Conservation (phyloP, 2,113 vertebrate species). For the Ibidorhyncha struthersii region DNA sequence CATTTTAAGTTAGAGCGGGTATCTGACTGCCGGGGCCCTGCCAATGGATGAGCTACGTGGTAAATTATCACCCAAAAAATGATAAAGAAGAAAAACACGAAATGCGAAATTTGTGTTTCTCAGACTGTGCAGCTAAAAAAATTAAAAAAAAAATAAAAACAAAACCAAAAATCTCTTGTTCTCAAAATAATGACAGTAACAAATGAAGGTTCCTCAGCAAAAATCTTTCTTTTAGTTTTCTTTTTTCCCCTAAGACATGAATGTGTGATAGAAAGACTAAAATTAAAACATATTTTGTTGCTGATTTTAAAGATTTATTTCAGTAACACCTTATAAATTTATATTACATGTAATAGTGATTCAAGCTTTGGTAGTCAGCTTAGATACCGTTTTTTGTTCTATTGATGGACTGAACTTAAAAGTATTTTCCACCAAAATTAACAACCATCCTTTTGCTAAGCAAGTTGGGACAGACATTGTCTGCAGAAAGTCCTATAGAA, state of each 20-base stretch:
- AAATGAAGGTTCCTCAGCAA: background rate
- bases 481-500: background rate
- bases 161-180: background rate
- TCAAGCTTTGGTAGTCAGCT: background rate
- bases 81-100: background rate
- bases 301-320: background rate
- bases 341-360: background rate
- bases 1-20: background rate
- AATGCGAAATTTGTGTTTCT: background rate
- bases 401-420: background rate
- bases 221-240: background rate
- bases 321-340: background rate
- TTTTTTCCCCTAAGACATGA: background rate
- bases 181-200: background rate
- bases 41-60: background rate
- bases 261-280: background rate
- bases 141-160: background rate
- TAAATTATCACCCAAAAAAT: background rate
- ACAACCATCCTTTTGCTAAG: background rate
- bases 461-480: background rate
- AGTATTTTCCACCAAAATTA: background rate
- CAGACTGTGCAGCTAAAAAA: background rate
- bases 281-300: background rate
- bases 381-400: background rate
- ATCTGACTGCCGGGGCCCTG: background rate